Evolutionary conservation across 1,140 invertebrate genomes (phyloP).

Genomic region (Drosophila nigrodunni): DNA sequence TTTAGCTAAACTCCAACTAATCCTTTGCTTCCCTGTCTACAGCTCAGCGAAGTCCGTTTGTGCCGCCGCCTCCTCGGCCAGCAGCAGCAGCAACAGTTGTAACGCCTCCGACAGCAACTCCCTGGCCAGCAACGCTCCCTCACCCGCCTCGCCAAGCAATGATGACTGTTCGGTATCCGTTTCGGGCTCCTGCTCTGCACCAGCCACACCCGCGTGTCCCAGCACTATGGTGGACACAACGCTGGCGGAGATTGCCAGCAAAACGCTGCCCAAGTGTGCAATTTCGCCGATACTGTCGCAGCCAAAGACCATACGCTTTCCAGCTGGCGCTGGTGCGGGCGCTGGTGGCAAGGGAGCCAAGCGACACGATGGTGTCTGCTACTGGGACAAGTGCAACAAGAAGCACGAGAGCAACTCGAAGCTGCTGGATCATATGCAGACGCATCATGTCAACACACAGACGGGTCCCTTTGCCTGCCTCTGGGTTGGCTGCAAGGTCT

Average conservation of each 20-base stretch:
- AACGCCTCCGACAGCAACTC: constrained; percentile 60
- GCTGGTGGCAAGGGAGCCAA: constrained; percentile 77
- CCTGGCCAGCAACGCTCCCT: constrained; percentile 61
- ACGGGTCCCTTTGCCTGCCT: constrained; percentile 94
- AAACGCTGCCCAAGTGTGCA: constrained; percentile 78
- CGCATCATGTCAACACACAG: constrained; percentile 94
- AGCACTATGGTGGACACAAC: constrained; percentile 65
- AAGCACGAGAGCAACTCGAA: constrained; percentile 91
- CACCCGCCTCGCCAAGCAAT: constrained; percentile 57
- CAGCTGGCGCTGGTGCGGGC: constrained; percentile 85
- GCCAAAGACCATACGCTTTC: constrained; percentile 92
- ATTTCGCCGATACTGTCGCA: constrained; percentile 90
- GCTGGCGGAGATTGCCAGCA: constrained; percentile 60
- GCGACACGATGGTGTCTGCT: constrained; percentile 88
- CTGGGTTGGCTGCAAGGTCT: constrained; percentile 98
- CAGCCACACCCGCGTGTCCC: constrained; percentile 20
- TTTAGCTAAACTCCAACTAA: neutral
- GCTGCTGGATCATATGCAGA: constrained; percentile 95
- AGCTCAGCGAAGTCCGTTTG: constrained; percentile 55
- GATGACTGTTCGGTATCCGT: constrained; percentile 14
- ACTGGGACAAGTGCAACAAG: constrained; percentile 93
- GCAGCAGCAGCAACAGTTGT: constrained; percentile 40
- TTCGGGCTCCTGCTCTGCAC: constrained; percentile 19
- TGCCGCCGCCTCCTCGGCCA: constrained; percentile 46
- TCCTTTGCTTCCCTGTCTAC: neutral